These are phyloP conservation scores for Phyllotreta cruciferae DNA, from an alignment of 2,888 invertebrate genomes.

Conservation along the genomic window DNA sequence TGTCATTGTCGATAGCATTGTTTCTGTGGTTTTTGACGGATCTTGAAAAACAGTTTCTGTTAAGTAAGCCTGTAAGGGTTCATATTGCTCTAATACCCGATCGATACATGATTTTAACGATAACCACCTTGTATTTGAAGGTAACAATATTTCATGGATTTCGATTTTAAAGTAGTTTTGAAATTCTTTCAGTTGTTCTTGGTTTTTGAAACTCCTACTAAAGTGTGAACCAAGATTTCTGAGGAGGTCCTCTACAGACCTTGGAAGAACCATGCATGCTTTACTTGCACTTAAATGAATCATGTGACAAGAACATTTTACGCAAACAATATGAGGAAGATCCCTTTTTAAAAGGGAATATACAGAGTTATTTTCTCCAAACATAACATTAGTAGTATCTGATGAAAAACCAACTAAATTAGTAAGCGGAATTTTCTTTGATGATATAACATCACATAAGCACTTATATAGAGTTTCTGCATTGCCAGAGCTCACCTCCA, in stretches of 20 bases:
- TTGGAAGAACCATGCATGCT: conserved; percentile 52
- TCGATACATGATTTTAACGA: conserved; percentile 52
- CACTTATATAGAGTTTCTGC: no score
- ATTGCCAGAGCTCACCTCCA: background rate
- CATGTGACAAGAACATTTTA: conserved; percentile 54
- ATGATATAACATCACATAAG: no score
- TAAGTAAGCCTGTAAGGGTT: conserved; percentile 48
- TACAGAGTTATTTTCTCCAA: conserved; percentile 24
- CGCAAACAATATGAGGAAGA: conserved; percentile 43
- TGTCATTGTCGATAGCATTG: background rate
- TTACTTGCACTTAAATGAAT: conserved; percentile 50
- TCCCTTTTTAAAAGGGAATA: conserved; percentile 24
- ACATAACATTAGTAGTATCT: conserved; percentile 33
- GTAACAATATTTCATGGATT: conserved; percentile 49
- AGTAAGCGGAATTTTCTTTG: conserved; percentile 9
- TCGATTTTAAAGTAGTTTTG: conserved; percentile 50
- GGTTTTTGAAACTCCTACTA: conserved; percentile 36
- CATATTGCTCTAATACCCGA: conserved; percentile 52
- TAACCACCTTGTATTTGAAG: conserved; percentile 48
- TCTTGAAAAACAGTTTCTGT: no score
- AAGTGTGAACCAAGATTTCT: conserved; percentile 47
- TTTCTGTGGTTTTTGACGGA: conserved; percentile 5
- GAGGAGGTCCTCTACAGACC: conserved; percentile 44
- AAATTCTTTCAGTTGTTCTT: conserved; percentile 47
- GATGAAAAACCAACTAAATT: conserved; percentile 30